Evolutionary conservation across 2,113 vertebrate species (phyloP).

Genomic region (Anas platyrhynchos): DNA sequence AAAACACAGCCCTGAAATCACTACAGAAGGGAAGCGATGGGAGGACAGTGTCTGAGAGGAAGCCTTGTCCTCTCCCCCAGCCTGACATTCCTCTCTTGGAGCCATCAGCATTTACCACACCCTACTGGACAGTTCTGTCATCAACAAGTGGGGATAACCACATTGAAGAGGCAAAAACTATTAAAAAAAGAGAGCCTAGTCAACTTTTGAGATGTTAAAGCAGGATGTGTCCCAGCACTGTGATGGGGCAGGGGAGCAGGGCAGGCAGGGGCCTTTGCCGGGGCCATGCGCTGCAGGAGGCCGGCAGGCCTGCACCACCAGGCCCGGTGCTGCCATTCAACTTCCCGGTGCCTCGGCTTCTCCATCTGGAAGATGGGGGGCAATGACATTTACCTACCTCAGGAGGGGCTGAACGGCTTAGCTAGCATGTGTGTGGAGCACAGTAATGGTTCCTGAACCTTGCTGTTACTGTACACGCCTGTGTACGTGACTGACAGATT

Average conservation of each 20-base stretch:
- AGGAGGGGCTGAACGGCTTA: background rate
- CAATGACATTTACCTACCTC: slow-evolving; percentile 37
- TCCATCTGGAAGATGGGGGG: background rate
- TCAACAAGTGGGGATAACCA: background rate
- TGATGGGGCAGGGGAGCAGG: too few relatives aligned
- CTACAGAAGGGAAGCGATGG: background rate
- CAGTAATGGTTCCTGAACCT: background rate
- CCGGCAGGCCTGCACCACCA: background rate
- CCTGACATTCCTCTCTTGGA: background rate
- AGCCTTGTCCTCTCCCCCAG: background rate
- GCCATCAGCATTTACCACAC: background rate
- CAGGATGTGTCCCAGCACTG: too few relatives aligned
- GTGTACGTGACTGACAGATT: background rate
- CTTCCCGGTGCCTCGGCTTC: slow-evolving; percentile 40
- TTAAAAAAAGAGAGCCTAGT: background rate
- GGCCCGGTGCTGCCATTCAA: background rate
- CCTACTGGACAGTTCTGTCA: background rate
- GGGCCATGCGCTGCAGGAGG: background rate
- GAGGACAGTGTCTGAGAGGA: background rate
- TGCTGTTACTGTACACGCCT: background rate
- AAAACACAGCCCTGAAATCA: background rate
- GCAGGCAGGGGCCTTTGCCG: background rate
- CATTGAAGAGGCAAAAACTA: background rate
- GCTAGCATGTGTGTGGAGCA: accelerated
- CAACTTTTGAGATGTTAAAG: background rate